Base-by-base conservation (phyloP, 2,113 vertebrate genomes). In the Rhinolophus sinicus region DNA sequence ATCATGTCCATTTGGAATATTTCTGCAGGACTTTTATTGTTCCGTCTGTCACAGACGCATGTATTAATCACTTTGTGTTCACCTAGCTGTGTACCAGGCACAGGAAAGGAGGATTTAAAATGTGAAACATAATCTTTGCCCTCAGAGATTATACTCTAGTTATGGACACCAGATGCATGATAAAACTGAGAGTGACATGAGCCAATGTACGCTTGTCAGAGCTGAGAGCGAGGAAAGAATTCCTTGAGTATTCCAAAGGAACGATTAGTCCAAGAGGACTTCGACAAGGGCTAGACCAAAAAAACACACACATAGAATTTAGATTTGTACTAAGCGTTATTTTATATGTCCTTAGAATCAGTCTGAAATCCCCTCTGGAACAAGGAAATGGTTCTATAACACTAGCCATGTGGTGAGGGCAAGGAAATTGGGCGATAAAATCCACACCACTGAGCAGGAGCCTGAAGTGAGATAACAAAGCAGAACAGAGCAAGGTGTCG, bases 381-480 rank as follows among this genome's bases (percentile, higher is more conserved):
- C 73, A 94, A 95, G 56, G 19, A 93, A 93, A 84, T 33, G 19
- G 10, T 58, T 64, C 70, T 87, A 86, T 92, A 72, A 85, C 22
- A 82, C 15, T 65, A 33, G 14, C 10, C 28, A 13, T n/a, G n/a
- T 33, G 88, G 54, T 30, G 14, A 83, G 44, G 44, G 77, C 10
- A 86, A 52, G 54, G 18, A 67, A 33, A 56, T 4, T 3, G 3
- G 38, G n/a, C 69, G 15, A 50, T 33, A 69, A 81, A 86, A 85
- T 13, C 10, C 38, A 75, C 3, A 64, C 26, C 0, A 35, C 52
- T 9, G 2, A 56, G n/a, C 56, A 58, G 10, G 26, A 70, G 50
- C n/a, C n/a, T 58, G 81, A 33, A 40, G 28, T 1, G 1, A 64
- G 67, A 30, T 13, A 28, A 50, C 13, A 9, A 33, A 18, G 64